phyloP scores from a whole-genome alignment of 2,113 vertebrate genomes.

The Dasyurus viverrinus region DNA sequence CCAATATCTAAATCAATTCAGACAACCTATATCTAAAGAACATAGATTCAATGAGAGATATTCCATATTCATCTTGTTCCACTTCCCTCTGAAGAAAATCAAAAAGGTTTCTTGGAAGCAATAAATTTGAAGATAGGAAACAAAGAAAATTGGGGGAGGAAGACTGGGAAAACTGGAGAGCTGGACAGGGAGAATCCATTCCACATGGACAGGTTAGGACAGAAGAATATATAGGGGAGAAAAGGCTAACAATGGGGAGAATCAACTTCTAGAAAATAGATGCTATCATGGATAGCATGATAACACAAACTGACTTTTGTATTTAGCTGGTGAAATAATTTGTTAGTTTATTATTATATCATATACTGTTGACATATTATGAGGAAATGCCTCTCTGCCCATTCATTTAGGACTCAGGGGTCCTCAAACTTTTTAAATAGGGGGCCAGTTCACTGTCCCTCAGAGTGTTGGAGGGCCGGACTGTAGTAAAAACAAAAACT shows the following conservation, averaged over 20 bases:
- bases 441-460: too few relatives aligned
- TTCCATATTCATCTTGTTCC: too few relatives aligned
- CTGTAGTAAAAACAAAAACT: too few relatives aligned
- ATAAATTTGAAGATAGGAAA: background rate
- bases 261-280: background rate
- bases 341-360: background rate
- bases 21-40: background rate
- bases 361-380: background rate
- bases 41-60: background rate
- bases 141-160: background rate
- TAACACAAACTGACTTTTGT: slow-evolving; percentile 1
- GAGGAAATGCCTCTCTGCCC: background rate
- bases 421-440: too few relatives aligned
- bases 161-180: background rate
- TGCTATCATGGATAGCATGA: background rate
- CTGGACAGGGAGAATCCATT: background rate
- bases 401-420: too few relatives aligned
- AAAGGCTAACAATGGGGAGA: background rate
- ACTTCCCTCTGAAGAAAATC: background rate
- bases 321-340: background rate
- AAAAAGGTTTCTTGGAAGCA: background rate
- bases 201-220: background rate
- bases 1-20: background rate
- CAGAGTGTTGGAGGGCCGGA: too few relatives aligned
- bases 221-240: background rate